Conservation (phyloP, 2,797 vertebrate species). For the Tadarida brasiliensis region DNA sequence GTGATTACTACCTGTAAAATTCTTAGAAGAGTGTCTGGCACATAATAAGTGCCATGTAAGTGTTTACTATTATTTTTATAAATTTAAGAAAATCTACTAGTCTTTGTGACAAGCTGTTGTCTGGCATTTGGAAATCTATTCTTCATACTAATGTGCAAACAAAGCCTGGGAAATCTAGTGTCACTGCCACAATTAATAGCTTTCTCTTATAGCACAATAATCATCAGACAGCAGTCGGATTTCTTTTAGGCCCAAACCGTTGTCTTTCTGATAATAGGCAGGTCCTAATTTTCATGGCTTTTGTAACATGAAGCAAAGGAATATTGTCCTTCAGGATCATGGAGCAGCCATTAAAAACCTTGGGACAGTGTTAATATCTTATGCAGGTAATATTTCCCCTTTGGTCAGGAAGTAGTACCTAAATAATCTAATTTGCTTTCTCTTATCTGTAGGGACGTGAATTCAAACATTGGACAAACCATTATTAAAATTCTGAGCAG, state of each 20-base stretch:
- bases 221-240: neutral
- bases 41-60: neutral
- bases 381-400: constrained; percentile 22
- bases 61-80: constrained; percentile 14
- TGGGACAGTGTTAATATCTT: constrained; percentile 18
- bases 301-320: constrained; percentile 51
- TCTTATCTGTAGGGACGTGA: constrained; percentile 56
- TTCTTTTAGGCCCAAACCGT: neutral
- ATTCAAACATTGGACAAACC: constrained; percentile 54
- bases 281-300: constrained; percentile 43
- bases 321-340: constrained; percentile 16
- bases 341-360: neutral
- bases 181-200: neutral
- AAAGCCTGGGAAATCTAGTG: neutral
- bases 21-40: neutral
- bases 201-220: neutral
- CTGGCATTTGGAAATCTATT: neutral
- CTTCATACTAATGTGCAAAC: neutral
- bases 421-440: constrained; percentile 71
- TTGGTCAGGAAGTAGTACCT: constrained; percentile 45
- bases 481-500: constrained; percentile 69
- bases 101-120: neutral
- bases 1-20: neutral
- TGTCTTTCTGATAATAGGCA: constrained; percentile 46
- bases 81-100: neutral